Base-by-base conservation (phyloP, 2,113 vertebrate genomes). In the Sinocyclocheilus grahami region DNA sequence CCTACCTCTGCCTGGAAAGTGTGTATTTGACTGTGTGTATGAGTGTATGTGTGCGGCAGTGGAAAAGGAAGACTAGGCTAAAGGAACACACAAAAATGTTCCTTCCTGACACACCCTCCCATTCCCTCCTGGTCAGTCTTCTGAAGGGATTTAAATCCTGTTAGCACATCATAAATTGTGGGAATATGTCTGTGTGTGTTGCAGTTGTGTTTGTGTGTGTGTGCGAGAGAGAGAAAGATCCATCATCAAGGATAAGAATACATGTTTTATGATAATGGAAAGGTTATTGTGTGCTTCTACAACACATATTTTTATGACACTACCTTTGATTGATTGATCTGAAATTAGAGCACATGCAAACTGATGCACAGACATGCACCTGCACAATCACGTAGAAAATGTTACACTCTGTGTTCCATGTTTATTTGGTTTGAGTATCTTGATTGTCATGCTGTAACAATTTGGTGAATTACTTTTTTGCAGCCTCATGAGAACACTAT, bases 191-290 rank as follows among this genome's bases (percentile, higher is more conserved):
- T 53, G 12, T 14, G 58, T 65, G 46, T 83, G 60, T 69, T 67
- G 20, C 46, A 18, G 58, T 62, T 83, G 53, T 48, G 60, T 82
- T 60, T 82, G 72, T 81, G 30, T 86, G 84, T 30, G 42, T 42
- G 67, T 0, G 62, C 5, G 7, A 9, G 42, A 37, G 78, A 6
- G 55, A 79, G 24, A 48, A 53, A 3, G 58, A 86, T 48, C 85
- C 46, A 76, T 88, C 82, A 84, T 39, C 85, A 84, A 72, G 82
- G 85, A 84, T 86, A 88, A 88, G 81, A 88, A 88, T 86, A 88
- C 82, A 86, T 88, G 85, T 86, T 88, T 80, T 86, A 88, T 83
- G 85, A 76, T 80, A 76, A 86, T 88, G 37, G 78, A 86, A 72
- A 80, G 79, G 79, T 53, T 81, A 48, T 58, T 71, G 30, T 79